Percentiles rank a stretch among this genome's conserved stretches.
phyloP scores from a whole-genome alignment of 2,888 invertebrate genomes.

The Chromoteleia sp. region DNA sequence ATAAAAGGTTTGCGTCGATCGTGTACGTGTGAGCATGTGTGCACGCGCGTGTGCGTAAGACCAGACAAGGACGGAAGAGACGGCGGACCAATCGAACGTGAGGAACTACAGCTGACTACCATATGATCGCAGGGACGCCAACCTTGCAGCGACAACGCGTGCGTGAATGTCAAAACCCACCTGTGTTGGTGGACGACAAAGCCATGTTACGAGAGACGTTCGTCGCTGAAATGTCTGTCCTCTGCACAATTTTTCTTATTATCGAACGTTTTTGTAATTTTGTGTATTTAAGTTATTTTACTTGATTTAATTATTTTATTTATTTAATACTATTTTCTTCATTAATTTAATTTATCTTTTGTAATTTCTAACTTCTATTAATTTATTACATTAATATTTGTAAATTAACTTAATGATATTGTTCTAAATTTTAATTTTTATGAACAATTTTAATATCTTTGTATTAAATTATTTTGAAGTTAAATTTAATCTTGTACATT shows the following conservation, averaged over 20 bases:
- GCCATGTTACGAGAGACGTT: constrained; percentile 43
- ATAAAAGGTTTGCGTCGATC: constrained; percentile 2
- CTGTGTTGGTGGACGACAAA: constrained; percentile 50
- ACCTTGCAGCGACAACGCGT: constrained; percentile 29
- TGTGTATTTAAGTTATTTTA: too few relatives aligned
- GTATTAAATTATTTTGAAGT: too few relatives aligned
- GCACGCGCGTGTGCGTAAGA: neutral
- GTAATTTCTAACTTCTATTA: too few relatives aligned
- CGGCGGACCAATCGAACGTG: constrained; percentile 42
- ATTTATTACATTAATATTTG: too few relatives aligned
- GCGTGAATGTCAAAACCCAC: constrained; percentile 61
- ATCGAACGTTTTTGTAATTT: neutral
- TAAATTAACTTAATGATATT: too few relatives aligned
- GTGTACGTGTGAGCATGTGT: constrained; percentile 2
- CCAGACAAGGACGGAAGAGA: constrained; percentile 14
- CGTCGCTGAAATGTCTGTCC: constrained; percentile 3
- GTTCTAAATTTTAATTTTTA: too few relatives aligned
- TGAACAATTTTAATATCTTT: too few relatives aligned
- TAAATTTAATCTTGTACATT: too few relatives aligned
- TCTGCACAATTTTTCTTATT: constrained; percentile 5
- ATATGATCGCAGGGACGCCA: constrained; percentile 69
- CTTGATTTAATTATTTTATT: too few relatives aligned
- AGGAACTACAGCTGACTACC: constrained; percentile 67
- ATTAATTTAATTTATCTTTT: too few relatives aligned
- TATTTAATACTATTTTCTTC: too few relatives aligned